Percentiles rank a stretch among this genome's conserved stretches.
phyloP scores from a whole-genome alignment of 2,888 invertebrate genomes.

The Pogonocherus hispidulus region DNA sequence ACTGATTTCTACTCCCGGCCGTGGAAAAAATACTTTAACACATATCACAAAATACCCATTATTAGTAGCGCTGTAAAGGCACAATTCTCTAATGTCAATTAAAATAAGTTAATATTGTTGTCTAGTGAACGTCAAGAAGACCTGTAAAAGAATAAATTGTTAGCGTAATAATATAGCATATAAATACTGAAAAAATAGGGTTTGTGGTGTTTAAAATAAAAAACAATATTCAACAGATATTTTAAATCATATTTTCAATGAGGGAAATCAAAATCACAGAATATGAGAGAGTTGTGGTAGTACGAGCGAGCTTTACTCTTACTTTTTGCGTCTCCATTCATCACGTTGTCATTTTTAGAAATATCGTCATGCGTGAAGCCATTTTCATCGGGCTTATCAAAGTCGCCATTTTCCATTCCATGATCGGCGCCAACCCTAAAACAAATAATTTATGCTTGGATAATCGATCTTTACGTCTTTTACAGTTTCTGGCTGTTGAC shows the following conservation, averaged over 20 bases:
- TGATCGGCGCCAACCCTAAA: slow-evolving; percentile 61
- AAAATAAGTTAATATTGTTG: slow-evolving; percentile 59
- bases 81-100: slow-evolving; percentile 6
- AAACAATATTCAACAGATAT: too few species aligned
- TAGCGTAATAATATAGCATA: background rate
- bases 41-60: slow-evolving; percentile 21
- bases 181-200: too few species aligned
- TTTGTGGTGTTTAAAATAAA: too few species aligned
- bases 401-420: slow-evolving; percentile 56
- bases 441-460: too few species aligned
- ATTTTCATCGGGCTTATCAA: slow-evolving; percentile 54
- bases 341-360: slow-evolving; percentile 11
- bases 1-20: too few species aligned
- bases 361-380: slow-evolving; percentile 25
- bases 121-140: slow-evolving; percentile 80
- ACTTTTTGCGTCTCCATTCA: slow-evolving; percentile 23
- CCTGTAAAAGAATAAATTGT: slow-evolving; percentile 61
- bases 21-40: slow-evolving; percentile 10
- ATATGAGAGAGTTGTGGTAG: too few species aligned
- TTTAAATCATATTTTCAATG: too few species aligned
- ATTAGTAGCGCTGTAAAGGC: slow-evolving; percentile 15
- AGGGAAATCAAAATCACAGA: too few species aligned
- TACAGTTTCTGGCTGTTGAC: too few species aligned
- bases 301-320: too few species aligned
- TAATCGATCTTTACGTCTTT: too few species aligned